Evolutionary conservation across 2,888 invertebrate species (phyloP), one percentile per base, ranked within the genome.

Genomic region (Strigamia transsilvanica): DNA sequence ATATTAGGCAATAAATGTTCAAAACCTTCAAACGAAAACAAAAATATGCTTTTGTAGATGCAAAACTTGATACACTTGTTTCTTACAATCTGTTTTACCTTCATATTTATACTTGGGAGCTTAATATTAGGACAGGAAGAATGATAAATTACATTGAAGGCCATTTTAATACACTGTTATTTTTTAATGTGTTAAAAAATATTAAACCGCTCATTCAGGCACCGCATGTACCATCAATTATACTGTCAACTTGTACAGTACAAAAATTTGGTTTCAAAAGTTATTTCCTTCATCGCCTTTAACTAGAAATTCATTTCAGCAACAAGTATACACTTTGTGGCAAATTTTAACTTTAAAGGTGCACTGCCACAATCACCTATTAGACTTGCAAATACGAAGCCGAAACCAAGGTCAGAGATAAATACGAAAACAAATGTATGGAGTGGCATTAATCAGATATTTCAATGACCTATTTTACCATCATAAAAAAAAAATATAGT

Each of bases 391-490:
- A 56, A 56, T 56, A 56, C 18, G n/a, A 2, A 2, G 56, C 21
- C 56, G 18, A 9, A 38, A 56, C 56, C 56, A 56, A 56, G 56
- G 56, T 56, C 73, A 73, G 27, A 73, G 32, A 73, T 27, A 73
- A 32, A 73, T 32, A 32, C 3, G 73, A 32, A 32, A 32, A 73
- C 32, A 73, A 23, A 73, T 73, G 56, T 73, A 73, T 32, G 32
- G 32, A 73, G 32, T 27, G 27, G 32, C 13, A 73, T n/a, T 73
- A 23, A 73, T 32, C 73, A 32, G 73, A 73, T 73, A 73, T 73
- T 73, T 73, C 23, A 73, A 73, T 73, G 56, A 56, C 56, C 56
- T 56, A 56, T 56, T 56, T 56, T 56, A 56, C 56, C 21, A 56
- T 56, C 56, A 56, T 56, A 56, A 56, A 56, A 56, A n/a, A 56